Evolutionary conservation across 2,888 invertebrate species (phyloP).

Genomic region (Trisateles emortualis): DNA sequence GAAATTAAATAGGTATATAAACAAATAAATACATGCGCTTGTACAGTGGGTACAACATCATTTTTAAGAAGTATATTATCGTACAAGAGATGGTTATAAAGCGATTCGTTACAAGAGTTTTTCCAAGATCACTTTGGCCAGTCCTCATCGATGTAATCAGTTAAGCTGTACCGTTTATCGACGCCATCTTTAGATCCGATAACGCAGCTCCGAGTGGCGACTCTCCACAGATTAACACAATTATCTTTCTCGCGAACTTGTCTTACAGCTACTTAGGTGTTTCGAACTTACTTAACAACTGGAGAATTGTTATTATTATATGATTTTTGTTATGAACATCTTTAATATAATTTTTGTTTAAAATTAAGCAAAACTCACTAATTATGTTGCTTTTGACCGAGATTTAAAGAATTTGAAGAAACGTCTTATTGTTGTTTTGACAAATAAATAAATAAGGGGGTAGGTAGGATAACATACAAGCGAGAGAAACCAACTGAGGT

Average conservation of each 20-base stretch:
- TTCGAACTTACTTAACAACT: conserved; percentile 58
- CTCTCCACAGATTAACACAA: conserved; percentile 70
- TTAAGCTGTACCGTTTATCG: conserved; percentile 69
- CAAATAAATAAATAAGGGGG: no score
- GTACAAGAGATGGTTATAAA: conserved; percentile 24
- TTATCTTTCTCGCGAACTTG: conserved; percentile 71
- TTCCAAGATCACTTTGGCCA: conserved; percentile 47
- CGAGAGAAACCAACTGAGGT: no score
- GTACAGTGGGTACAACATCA: no score
- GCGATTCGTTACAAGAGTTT: conserved; percentile 41
- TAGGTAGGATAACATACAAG: no score
- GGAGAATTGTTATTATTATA: conserved; percentile 35
- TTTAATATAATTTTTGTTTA: not conserved
- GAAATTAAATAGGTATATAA: no score
- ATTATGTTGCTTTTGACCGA: conserved; percentile 7
- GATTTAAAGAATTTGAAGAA: conserved; percentile 4
- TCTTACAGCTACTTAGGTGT: conserved; percentile 65
- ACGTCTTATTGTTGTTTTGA: not conserved
- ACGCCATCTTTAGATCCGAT: conserved; percentile 62
- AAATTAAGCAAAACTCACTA: no score
- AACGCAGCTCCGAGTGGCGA: conserved; percentile 61
- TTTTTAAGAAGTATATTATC: not conserved
- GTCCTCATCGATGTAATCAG: conserved; percentile 60
- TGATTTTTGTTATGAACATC: conserved; percentile 28
- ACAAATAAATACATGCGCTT: no score